Evolutionary conservation across 2,888 invertebrate genomes (phyloP).

Genomic region (Tolmerus cingulatus): DNA sequence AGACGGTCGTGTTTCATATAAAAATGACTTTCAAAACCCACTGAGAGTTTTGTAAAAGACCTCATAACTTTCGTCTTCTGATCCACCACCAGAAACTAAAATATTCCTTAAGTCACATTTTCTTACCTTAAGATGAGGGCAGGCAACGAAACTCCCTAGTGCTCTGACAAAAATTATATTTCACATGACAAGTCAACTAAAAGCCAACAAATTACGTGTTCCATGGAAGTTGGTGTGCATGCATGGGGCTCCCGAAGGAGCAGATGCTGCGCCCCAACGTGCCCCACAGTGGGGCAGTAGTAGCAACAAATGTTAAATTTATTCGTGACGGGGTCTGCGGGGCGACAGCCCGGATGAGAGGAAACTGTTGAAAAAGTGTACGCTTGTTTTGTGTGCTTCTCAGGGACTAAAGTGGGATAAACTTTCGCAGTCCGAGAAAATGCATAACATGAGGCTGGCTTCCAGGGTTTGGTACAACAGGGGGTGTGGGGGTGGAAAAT

Average conservation of each 20-base stretch:
- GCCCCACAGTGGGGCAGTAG: slow-evolving; percentile 12
- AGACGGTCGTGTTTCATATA: neutral
- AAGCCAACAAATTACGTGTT: slow-evolving; percentile 43
- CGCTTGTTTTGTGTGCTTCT: neutral
- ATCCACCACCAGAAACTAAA: neutral
- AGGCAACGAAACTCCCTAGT: neutral
- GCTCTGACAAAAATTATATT: slow-evolving; percentile 42
- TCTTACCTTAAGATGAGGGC: neutral
- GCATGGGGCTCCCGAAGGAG: neutral
- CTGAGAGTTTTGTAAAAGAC: neutral
- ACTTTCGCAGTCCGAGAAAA: neutral
- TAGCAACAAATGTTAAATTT: slow-evolving; percentile 19
- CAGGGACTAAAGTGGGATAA: slow-evolving; percentile 6
- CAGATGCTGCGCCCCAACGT: neutral
- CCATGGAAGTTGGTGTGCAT: neutral
- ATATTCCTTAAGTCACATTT: neutral
- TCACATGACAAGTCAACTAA: slow-evolving; percentile 43
- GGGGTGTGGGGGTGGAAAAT: neutral
- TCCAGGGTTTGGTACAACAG: neutral
- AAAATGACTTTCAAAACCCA: neutral
- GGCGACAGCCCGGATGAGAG: neutral
- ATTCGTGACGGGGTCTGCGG: neutral
- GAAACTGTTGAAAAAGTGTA: neutral
- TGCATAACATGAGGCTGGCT: neutral
- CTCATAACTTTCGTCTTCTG: neutral